Evolutionary conservation across 2,888 invertebrate species (phyloP).

Genomic region (Bellardia pandia): DNA sequence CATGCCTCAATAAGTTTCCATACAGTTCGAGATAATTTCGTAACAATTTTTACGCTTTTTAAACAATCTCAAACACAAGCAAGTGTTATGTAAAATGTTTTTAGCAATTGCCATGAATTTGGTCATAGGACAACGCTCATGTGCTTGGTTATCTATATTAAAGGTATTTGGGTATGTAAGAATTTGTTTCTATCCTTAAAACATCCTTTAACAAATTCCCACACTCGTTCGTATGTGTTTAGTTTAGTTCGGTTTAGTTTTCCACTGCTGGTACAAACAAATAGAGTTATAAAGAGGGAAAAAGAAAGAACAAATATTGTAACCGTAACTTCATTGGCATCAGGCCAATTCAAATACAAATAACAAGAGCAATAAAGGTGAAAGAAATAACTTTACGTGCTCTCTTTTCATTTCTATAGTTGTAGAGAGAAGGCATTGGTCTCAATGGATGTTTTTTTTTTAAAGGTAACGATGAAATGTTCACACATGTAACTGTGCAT

Average conservation of each 20-base stretch:
- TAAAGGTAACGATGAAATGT: slow-evolving; percentile 47
- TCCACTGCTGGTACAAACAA: slow-evolving; percentile 5
- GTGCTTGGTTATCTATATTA: not conserved
- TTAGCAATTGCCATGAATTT: slow-evolving; percentile 35
- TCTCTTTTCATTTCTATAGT: slow-evolving; percentile 9
- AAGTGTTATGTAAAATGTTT: slow-evolving; percentile 34
- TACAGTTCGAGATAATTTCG: not conserved
- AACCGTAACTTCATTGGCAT: slow-evolving; percentile 68
- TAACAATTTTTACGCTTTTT: slow-evolving; percentile 61
- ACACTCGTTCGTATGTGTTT: slow-evolving; percentile 25
- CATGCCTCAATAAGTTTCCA: not conserved
- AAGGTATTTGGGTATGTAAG: not conserved
- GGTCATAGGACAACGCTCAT: not conserved
- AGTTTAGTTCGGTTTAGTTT: slow-evolving; percentile 49
- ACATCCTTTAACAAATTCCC: slow-evolving; percentile 38
- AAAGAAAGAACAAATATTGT: slow-evolving; percentile 1
- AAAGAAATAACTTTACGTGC: slow-evolving; percentile 67
- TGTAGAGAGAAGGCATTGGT: slow-evolving; percentile 27
- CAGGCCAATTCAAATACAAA: slow-evolving; percentile 63
- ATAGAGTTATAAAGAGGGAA: slow-evolving; percentile 37
- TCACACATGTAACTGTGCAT: slow-evolving; percentile 20
- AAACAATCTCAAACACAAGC: slow-evolving; percentile 42
- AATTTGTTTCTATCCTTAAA: not conserved
- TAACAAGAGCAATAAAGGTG: slow-evolving; percentile 61
- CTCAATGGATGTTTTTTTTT: slow-evolving; percentile 20